Evolutionary conservation across 2,797 vertebrate species (phyloP), one percentile per base, ranked within the genome.

Genomic region (Cynodonichthys magdalenae): DNA sequence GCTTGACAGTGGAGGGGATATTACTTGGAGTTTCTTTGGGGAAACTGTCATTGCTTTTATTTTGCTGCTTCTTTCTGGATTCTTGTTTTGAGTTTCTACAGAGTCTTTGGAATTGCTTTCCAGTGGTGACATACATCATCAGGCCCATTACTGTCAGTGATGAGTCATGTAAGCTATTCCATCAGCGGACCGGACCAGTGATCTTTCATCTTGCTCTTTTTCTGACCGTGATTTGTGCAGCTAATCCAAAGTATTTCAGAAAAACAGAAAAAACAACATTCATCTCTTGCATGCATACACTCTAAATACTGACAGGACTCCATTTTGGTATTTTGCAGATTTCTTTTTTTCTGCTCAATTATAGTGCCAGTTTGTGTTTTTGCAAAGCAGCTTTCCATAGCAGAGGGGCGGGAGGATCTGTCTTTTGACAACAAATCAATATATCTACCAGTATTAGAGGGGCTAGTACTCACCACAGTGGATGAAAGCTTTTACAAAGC

Each of bases 401-500:
- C 86, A 79, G 24, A 36, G 28, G 74, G 77, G 41, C 80, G 83
- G 85, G 83, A 66, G 11, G 0, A 75, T 75, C 82, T 81, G 82
- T 82, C 87, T 92, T 85, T 88, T 86, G 80, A 82, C 75, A 83
- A 81, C 88, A 92, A 91, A 95, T 96, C 95, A 89, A 94, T 95
- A 90, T 56, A 54, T 90, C 84, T 90, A 77, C 56, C 51, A 83
- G 62, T 83, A 77, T 93, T 87, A 72, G 66, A 87, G 84, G 89
- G 86, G 66, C 70, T 9, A 72, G 81, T 86, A 80, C 89, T 85
- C 80, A 81, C 92, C 85, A 5, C 80, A 82, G 79, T 88, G 87
- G 78, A 52, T 50, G 64, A 69, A 74, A 90, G 91, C 91, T 92
- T 93, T 95, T 91, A 87, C 87, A 88, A 84, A 89, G 86, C 87